phyloP scores from a whole-genome alignment of 2,113 vertebrate genomes.

The Phalacrocorax pelagicus region DNA sequence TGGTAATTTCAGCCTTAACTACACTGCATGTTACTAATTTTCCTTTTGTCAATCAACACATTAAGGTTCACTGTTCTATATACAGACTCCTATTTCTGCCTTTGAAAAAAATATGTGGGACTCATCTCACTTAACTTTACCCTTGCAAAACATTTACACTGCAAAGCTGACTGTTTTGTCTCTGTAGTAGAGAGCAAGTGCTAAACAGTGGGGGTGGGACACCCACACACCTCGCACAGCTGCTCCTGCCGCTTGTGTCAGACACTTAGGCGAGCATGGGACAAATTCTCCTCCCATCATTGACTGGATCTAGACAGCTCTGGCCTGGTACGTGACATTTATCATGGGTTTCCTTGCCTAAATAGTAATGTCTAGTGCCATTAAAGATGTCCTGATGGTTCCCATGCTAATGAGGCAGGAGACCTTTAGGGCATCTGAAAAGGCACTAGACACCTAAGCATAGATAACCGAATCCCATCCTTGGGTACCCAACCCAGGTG shows the following conservation, averaged over 20 bases:
- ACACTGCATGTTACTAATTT: not conserved
- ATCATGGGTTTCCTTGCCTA: not conserved
- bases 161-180: not conserved
- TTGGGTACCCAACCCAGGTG: not conserved
- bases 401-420: not conserved
- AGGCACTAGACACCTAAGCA: not conserved
- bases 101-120: not conserved
- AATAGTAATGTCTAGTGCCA: not conserved
- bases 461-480: not conserved
- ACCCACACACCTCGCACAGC: not conserved
- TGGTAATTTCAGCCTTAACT: not conserved
- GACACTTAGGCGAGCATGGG: not conserved
- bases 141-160: not conserved
- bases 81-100: not conserved
- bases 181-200: rapidly evolving
- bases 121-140: not conserved
- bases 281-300: not conserved
- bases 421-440: not conserved
- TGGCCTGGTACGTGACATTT: not conserved
- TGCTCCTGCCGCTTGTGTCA: not conserved
- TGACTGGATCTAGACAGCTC: not conserved
- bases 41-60: not conserved
- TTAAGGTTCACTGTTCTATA: rapidly evolving
- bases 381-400: not conserved
- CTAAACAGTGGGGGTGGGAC: not conserved